Evolutionary conservation across 2,113 vertebrate species (phyloP).

Genomic region (Delphinus delphis): DNA sequence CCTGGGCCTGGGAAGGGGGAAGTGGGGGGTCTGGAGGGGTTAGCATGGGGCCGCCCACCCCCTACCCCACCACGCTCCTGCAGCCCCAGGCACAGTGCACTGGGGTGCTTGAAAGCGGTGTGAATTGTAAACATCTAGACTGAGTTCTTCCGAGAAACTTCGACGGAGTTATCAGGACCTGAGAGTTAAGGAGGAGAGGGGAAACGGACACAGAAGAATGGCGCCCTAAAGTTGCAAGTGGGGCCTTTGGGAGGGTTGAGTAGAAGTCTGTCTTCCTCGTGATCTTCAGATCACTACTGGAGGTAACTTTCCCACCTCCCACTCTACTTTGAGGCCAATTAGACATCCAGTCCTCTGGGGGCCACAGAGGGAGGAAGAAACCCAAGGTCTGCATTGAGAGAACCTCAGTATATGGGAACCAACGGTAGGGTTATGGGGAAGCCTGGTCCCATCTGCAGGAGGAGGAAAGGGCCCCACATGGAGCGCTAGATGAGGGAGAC

Average conservation of each 20-base stretch:
- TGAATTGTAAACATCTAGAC: background rate
- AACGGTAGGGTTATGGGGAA: background rate
- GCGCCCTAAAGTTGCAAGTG: background rate
- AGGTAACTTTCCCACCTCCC: too few species aligned
- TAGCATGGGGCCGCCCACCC: accelerated
- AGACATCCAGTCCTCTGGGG: background rate
- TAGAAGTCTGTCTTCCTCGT: background rate
- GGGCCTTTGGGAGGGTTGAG: background rate
- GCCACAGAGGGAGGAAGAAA: background rate
- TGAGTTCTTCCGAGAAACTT: background rate
- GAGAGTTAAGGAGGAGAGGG: background rate
- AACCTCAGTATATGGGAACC: background rate
- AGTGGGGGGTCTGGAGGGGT: background rate
- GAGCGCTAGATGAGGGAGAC: background rate
- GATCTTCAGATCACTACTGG: background rate
- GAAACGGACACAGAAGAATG: accelerated
- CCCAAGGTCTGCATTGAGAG: background rate
- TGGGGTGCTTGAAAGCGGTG: background rate
- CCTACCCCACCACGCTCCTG: accelerated
- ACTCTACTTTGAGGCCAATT: background rate
- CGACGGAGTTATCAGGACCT: background rate
- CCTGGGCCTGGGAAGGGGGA: background rate
- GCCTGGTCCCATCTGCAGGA: background rate
- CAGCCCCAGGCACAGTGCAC: background rate
- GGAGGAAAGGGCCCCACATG: background rate